Evolutionary conservation across 2,888 invertebrate genomes (phyloP).

Genomic region (Petrolisthes cinctipes): DNA sequence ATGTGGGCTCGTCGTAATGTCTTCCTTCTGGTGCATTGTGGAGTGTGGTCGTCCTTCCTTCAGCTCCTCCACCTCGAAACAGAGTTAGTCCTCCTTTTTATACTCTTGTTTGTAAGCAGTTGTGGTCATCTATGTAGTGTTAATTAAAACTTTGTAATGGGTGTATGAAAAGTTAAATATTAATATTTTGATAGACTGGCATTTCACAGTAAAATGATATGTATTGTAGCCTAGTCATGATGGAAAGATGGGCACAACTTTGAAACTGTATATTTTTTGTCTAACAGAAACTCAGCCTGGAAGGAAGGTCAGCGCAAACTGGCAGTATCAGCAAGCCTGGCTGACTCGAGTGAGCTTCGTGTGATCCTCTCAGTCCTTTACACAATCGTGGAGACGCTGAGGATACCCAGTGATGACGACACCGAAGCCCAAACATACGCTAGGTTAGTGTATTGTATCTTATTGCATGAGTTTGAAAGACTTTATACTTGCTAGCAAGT

Average conservation of each 20-base stretch:
- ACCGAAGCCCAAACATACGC: conserved; percentile 67
- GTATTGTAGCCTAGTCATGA: too few species aligned
- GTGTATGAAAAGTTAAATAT: too few species aligned
- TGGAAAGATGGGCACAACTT: too few species aligned
- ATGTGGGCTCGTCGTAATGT: conserved; percentile 87
- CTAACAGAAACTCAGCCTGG: conserved; percentile 74
- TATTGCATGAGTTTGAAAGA: too few species aligned
- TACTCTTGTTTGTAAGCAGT: not conserved
- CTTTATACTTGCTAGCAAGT: too few species aligned
- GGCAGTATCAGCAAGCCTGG: conserved; percentile 79
- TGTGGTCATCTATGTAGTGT: not conserved
- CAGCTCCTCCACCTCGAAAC: conserved; percentile 95
- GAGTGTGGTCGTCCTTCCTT: conserved; percentile 89
- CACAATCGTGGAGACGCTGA: conserved; percentile 93
- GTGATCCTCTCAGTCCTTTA: conserved; percentile 93
- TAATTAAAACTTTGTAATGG: too few species aligned
- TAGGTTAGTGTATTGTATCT: conserved; percentile 6
- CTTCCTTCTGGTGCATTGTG: conserved; percentile 88
- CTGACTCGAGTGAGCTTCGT: conserved; percentile 91
- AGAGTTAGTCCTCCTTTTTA: conserved; percentile 75
- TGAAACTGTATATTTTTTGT: too few species aligned
- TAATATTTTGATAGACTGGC: too few species aligned
- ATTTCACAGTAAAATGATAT: too few species aligned
- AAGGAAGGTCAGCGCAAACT: conserved; percentile 81
- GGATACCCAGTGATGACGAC: conserved; percentile 71